Evolutionary conservation across 2,888 invertebrate genomes (phyloP), one percentile per base, ranked within the genome.

Genomic region (Xanthostigma xanthostigma): DNA sequence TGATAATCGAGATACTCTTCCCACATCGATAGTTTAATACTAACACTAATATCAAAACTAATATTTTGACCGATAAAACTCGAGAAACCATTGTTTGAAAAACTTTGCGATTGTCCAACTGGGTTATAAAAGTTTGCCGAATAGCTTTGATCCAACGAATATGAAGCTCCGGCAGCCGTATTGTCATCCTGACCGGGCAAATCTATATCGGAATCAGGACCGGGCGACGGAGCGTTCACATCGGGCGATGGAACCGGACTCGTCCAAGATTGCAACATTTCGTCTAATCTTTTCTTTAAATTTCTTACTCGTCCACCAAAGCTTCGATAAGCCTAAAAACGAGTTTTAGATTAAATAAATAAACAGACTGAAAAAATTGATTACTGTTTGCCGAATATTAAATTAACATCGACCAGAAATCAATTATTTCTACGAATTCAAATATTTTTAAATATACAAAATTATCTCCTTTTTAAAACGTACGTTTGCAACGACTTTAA

Each of bases 401-500:
- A 17, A 17, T 17, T 17, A 17, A 17, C 17, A 17, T 17, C 17
- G 4, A 17, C 4, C 2, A 17, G 4, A 17, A 17, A 3, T 27
- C 27, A 1, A 27, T 27, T 27, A 27, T 27, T 27, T 27, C 27
- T 27, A 27, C 6, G 3, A 27, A 6, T 36, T n/a, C 39, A 11
- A 45, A 14, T 50, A 14, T 48, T 48, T 39, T 27, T 11, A 51
- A 45, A 12, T 37, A 50, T 36, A 27, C 27, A 41, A 33, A 8
- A 34, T 36, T 36, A 44, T 34, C 17, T 33, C 36, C 12, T 13
- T 39, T 44, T 41, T 34, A 11, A 34, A 9, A 79, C 86, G 81
- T 69, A 94, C 95, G 75, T 89, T 92, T 50, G 89, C 88, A 33
- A 96, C 95, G 53, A 95, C 84, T 74, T 92, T 93, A 11, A 95